A percentile compares a stretch with the other conserved stretches of the same genome.
These are phyloP conservation scores for Euleptes europaea DNA, from an alignment of 2,113 vertebrate species.

Conservation along the genomic window DNA sequence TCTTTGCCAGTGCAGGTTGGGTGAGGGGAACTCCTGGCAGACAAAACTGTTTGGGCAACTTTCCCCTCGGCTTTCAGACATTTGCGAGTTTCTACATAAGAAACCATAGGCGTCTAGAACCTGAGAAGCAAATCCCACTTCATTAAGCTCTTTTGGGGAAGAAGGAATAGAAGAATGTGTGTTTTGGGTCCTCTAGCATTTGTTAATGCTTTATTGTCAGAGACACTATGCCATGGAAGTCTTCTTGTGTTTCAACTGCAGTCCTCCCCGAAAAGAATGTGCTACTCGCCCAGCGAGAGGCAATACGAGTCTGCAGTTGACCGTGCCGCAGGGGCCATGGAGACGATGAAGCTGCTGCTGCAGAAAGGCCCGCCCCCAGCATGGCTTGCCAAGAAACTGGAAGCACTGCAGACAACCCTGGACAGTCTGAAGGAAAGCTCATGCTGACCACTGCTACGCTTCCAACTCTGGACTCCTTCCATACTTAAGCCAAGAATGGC, in stretches of 20 bases:
- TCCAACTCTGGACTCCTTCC: too few species aligned
- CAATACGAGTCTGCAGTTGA: slow-evolving; percentile 80
- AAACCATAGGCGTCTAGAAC: too few species aligned
- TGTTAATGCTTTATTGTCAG: neutral
- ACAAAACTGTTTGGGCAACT: neutral
- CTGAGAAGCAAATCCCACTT: neutral
- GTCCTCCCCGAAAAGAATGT: slow-evolving; percentile 84
- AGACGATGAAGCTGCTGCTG: slow-evolving; percentile 73
- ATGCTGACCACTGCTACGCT: neutral
- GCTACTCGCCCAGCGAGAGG: slow-evolving; percentile 74
- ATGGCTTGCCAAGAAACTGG: slow-evolving; percentile 81
- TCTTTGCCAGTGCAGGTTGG: neutral
- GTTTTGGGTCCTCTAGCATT: neutral
- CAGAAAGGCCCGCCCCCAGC: slow-evolving; percentile 68
- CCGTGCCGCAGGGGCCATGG: slow-evolving; percentile 77
- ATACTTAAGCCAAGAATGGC: too few species aligned
- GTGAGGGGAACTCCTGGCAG: neutral
- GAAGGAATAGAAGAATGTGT: too few species aligned
- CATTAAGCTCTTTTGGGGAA: neutral
- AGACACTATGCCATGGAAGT: neutral
- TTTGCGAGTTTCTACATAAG: too few species aligned
- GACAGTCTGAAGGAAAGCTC: slow-evolving; percentile 34
- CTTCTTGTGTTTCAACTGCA: slow-evolving; percentile 54
- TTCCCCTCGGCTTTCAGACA: too few species aligned
- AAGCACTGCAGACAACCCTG: slow-evolving; percentile 76